These are phyloP conservation scores for Polypedilum pembai DNA, from an alignment of 1,140 invertebrate genomes.

Conservation along the genomic window DNA sequence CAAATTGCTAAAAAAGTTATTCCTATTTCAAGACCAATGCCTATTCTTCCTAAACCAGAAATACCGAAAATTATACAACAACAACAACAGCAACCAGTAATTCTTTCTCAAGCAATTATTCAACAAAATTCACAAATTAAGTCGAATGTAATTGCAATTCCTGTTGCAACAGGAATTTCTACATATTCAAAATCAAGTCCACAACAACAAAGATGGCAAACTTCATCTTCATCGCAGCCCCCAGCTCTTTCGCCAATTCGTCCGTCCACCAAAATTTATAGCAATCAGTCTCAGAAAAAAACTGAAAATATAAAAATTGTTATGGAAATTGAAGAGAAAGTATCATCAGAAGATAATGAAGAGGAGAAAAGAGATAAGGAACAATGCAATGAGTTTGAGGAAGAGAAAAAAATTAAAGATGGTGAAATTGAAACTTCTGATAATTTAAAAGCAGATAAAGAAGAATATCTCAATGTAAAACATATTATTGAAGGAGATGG, in stretches of 20 bases:
- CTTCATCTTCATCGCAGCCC: background rate
- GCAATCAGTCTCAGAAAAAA: background rate
- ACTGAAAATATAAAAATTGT: background rate
- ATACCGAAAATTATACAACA: background rate
- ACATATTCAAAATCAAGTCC: background rate
- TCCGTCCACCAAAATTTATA: background rate
- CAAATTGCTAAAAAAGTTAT: background rate
- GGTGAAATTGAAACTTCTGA: background rate
- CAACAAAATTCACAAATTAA: background rate
- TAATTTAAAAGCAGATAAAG: background rate
- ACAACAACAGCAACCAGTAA: background rate
- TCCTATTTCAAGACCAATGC: background rate
- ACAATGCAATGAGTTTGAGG: background rate
- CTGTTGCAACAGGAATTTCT: background rate
- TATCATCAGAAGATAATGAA: background rate
- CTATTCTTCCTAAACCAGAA: background rate
- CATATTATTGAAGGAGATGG: background rate
- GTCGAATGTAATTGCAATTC: background rate
- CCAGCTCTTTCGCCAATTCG: background rate
- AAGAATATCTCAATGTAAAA: constrained; percentile 3
- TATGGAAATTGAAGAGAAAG: background rate
- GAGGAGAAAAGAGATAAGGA: background rate
- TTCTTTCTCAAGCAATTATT: background rate
- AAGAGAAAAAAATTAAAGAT: background rate
- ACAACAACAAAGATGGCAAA: background rate